A percentile compares a stretch with the other conserved stretches of the same genome.
These are phyloP conservation scores for Emydocephalus ijimae DNA, from an alignment of 2,113 vertebrate genomes.

Conservation along the genomic window DNA sequence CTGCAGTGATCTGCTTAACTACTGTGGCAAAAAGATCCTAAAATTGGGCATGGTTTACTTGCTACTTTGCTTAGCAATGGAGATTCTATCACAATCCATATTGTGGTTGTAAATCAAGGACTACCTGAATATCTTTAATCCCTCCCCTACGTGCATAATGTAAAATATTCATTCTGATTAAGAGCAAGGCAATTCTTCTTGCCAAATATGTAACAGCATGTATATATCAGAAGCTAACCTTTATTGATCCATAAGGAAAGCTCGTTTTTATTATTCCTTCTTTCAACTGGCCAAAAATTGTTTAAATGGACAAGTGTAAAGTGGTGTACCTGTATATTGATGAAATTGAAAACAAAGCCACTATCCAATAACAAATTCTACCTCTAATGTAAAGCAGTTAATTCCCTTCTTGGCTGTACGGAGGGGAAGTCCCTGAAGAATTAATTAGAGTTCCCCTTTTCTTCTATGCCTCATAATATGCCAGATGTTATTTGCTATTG, in stretches of 20 bases:
- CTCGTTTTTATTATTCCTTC: neutral
- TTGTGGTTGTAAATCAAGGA: neutral
- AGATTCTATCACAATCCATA: neutral
- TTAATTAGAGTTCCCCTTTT: neutral
- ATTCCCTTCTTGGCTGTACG: neutral
- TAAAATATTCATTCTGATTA: neutral
- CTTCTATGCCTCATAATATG: neutral
- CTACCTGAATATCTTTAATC: neutral
- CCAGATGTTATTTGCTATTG: neutral
- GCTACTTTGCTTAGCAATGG: neutral
- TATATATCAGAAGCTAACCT: neutral
- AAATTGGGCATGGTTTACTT: neutral
- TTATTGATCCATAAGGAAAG: neutral
- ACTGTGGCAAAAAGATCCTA: neutral
- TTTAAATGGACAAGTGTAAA: neutral
- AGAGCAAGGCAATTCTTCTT: neutral
- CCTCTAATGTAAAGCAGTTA: neutral
- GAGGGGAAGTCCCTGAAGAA: neutral
- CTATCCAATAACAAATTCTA: neutral
- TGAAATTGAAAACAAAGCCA: neutral
- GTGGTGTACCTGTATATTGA: neutral
- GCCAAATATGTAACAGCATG: neutral
- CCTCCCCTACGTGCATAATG: neutral
- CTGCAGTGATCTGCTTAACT: neutral
- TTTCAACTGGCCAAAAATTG: neutral